Evolutionary conservation across 2,888 invertebrate genomes (phyloP).

Genomic region (Sarcophaga variegata): DNA sequence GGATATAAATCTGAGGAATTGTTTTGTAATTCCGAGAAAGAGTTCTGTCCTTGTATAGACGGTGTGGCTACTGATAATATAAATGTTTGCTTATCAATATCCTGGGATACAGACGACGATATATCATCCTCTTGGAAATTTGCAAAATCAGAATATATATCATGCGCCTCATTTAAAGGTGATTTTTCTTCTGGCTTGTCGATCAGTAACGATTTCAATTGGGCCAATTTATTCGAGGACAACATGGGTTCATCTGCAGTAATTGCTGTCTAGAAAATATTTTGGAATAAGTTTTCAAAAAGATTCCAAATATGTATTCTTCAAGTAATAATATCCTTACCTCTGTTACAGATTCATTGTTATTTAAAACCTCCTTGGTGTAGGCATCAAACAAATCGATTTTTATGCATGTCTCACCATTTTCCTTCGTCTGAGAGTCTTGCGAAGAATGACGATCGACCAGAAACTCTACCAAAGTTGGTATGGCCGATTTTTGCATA

Average conservation of each 20-base stretch:
- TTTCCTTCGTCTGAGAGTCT: constrained; percentile 47
- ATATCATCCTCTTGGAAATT: constrained; percentile 72
- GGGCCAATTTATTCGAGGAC: constrained; percentile 69
- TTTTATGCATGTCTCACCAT: constrained; percentile 63
- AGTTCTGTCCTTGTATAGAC: constrained; percentile 68
- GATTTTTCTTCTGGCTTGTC: constrained; percentile 66
- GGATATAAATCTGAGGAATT: constrained; percentile 69
- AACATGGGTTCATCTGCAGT: constrained; percentile 45
- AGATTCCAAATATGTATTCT: not conserved
- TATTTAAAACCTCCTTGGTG: constrained; percentile 71
- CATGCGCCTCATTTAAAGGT: constrained; percentile 59
- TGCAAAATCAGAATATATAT: constrained; percentile 74
- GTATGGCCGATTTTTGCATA: constrained; percentile 72
- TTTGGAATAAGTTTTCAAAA: not conserved
- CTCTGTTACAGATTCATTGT: constrained; percentile 56
- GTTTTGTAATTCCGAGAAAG: constrained; percentile 72
- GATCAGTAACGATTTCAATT: constrained; percentile 73
- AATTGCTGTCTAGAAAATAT: constrained; percentile 39
- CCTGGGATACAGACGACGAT: constrained; percentile 69
- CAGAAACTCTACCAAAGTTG: constrained; percentile 72
- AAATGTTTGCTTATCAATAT: constrained; percentile 73
- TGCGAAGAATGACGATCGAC: constrained; percentile 70
- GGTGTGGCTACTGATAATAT: constrained; percentile 74
- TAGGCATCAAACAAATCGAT: constrained; percentile 75
- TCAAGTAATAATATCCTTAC: constrained; percentile 18